phyloP scores from a whole-genome alignment of 2,888 invertebrate species.

The Eilema caniola region DNA sequence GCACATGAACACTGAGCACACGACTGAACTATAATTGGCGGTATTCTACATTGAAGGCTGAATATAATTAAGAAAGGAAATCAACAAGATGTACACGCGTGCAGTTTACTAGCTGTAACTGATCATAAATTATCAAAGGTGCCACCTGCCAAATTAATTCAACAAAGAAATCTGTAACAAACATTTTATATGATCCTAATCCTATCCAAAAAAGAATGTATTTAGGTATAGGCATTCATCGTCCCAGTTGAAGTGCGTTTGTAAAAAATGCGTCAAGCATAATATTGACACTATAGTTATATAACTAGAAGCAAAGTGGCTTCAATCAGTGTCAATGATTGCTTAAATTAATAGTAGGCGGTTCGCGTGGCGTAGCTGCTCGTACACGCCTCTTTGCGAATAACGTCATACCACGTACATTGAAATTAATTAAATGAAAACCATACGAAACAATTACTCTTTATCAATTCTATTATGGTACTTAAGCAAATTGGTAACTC shows the following conservation, averaged over 20 bases:
- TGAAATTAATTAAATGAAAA: constrained; percentile 42
- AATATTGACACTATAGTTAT: constrained; percentile 43
- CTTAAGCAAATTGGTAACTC: constrained; percentile 12
- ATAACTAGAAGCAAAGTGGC: constrained; percentile 60
- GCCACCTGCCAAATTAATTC: too few relatives aligned
- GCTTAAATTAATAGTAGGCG: constrained; percentile 76
- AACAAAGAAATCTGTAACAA: neutral
- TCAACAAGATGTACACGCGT: neutral
- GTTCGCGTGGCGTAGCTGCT: constrained; percentile 54
- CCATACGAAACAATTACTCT: constrained; percentile 31
- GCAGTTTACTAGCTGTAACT: too few relatives aligned
- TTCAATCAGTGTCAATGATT: constrained; percentile 79
- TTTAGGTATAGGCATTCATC: neutral
- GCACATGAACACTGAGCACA: neutral
- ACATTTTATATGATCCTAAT: neutral
- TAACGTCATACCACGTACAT: constrained; percentile 58
- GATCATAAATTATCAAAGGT: neutral
- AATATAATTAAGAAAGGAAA: neutral
- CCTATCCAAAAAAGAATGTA: neutral
- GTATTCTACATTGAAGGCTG: too few relatives aligned
- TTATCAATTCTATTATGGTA: constrained; percentile 32
- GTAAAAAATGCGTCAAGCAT: constrained; percentile 32
- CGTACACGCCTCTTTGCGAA: constrained; percentile 70
- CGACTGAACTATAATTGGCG: too few relatives aligned
- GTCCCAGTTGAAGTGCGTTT: neutral